phyloP scores from a whole-genome alignment of 2,113 vertebrate genomes.

The Plecotus auritus region DNA sequence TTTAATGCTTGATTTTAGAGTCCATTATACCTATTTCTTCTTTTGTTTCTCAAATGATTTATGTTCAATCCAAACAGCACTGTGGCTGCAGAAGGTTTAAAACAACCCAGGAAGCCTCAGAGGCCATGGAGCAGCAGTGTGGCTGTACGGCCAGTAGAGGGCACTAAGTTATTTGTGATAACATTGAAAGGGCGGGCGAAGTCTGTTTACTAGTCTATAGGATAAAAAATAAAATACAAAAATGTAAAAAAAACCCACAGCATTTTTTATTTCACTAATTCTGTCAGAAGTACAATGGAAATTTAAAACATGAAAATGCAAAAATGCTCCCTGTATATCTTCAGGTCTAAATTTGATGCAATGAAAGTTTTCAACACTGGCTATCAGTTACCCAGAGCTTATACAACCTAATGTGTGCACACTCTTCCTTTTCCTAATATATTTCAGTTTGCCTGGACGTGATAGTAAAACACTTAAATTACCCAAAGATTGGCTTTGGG shows the following conservation, averaged over 20 bases:
- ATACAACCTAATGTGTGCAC: not conserved
- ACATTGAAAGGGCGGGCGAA: not conserved
- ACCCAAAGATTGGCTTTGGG: not conserved
- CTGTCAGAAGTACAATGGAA: not conserved
- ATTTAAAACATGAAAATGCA: not conserved
- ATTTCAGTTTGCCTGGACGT: not conserved
- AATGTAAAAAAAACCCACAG: not conserved
- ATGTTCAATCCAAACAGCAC: not conserved
- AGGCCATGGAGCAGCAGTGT: not conserved
- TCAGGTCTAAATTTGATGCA: not conserved
- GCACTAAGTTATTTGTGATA: constrained; percentile 15
- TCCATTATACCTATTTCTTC: not conserved
- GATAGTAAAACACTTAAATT: not conserved
- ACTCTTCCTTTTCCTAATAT: not conserved
- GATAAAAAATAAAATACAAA: not conserved
- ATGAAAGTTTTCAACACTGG: not conserved
- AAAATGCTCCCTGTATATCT: not conserved
- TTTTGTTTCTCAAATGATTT: constrained; percentile 8
- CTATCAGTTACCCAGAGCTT: not conserved
- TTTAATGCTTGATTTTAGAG: not conserved
- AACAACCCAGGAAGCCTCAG: not conserved
- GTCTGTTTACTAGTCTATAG: not conserved
- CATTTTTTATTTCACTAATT: constrained; percentile 9
- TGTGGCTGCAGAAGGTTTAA: not conserved
- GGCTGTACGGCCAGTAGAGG: constrained; percentile 6